Evolutionary conservation across 2,888 invertebrate genomes (phyloP), one percentile per base, ranked within the genome.

Genomic region (Formica aserva): DNA sequence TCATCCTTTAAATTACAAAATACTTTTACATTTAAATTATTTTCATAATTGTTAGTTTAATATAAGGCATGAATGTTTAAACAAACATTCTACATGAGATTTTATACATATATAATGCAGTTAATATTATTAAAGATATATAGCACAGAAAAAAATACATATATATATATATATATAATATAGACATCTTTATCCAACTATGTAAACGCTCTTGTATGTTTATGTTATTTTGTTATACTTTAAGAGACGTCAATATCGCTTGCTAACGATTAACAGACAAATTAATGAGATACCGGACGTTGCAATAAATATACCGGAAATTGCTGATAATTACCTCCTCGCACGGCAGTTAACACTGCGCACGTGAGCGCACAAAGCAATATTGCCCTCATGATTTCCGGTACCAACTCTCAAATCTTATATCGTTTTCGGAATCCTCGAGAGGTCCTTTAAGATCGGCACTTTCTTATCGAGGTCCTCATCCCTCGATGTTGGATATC

Each of bases 271-370:
- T 45, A 52, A 71, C 32, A 18, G 9, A 8, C 13, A 60, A 72
- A 72, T 72, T 71, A 80, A 71, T 75, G 18, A 76, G 3, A 81
- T 52, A 81, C 81, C 81, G 81, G 75, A 81, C 13, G 65, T 38
- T 26, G 18, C 45, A 69, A 72, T 57, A 22, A 63, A 57, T 63
- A 65, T 41, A 15, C 45, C 38, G 41, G 32, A 38, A 74, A 74
- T 35, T 48, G 9, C 3, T 3, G 57, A 48, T 76, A 48, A 38
- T 86, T 88, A 89, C 89, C 89, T 76, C 80, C 71, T 48, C 41
- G 82, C 22, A 57, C 88, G 18, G 48, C 26, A 60, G 18, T 66
- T 38, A 86, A 15, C 6, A 69, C 9, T 3, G 76, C 13, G 18
- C 29, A 82, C 9, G 69, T 52, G 13, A 84, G 26, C 9, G 62